These are phyloP conservation scores for Anaspis maculata DNA, from an alignment of 2,888 invertebrate species.

Conservation along the genomic window DNA sequence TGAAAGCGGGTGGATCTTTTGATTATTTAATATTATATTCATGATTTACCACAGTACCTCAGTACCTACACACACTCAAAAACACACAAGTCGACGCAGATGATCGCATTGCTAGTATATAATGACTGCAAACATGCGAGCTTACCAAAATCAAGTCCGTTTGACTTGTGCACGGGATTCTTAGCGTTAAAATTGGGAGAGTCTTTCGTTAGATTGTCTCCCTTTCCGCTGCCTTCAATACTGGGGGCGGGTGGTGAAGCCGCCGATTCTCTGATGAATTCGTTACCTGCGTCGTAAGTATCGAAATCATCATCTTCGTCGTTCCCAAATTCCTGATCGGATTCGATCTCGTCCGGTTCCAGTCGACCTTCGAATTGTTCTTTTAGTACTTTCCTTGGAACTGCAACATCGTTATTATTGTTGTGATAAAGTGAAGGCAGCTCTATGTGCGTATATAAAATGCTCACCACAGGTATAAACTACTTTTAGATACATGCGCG, in stretches of 20 bases:
- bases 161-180: conserved; percentile 31
- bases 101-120: too few relatives aligned
- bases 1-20: too few relatives aligned
- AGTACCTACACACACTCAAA: too few relatives aligned
- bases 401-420: too few relatives aligned
- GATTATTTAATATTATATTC: too few relatives aligned
- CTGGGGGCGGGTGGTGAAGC: conserved; percentile 50
- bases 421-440: neutral
- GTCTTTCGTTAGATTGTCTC: conserved; percentile 35
- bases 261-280: conserved; percentile 50
- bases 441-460: conserved; percentile 1
- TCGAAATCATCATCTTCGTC: conserved; percentile 46
- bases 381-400: conserved; percentile 74
- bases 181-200: conserved; percentile 28
- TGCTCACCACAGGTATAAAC: conserved; percentile 79
- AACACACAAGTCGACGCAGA: too few relatives aligned
- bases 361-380: conserved; percentile 73
- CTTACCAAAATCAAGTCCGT: conserved; percentile 35
- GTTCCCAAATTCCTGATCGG: conserved; percentile 39
- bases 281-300: conserved; percentile 42
- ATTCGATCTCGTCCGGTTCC: conserved; percentile 64
- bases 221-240: conserved; percentile 40
- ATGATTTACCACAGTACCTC: too few relatives aligned
- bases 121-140: too few relatives aligned
- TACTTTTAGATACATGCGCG: conserved; percentile 76